Conservation (phyloP, 2,888 invertebrate species). For the Trachelus stipa region DNA sequence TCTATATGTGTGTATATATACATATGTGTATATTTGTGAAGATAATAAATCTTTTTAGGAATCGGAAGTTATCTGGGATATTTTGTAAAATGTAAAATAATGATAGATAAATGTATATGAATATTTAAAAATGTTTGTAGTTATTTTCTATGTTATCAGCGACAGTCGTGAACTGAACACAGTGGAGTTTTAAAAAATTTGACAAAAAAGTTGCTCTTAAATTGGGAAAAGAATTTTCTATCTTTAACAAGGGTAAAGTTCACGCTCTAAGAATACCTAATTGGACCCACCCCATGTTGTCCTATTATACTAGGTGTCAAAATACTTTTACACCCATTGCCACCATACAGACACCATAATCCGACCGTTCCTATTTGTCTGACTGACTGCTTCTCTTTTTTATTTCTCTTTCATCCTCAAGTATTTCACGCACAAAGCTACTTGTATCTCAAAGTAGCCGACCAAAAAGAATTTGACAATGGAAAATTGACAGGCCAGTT, state of each 20-base stretch:
- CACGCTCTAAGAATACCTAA: constrained; percentile 59
- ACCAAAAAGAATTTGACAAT: constrained; percentile 52
- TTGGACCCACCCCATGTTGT: constrained; percentile 64
- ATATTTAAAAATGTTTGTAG: neutral
- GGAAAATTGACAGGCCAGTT: constrained; percentile 13
- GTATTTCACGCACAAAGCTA: constrained; percentile 23
- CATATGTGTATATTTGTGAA: too few relatives aligned
- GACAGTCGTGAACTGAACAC: neutral
- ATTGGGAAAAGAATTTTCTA: constrained; percentile 11
- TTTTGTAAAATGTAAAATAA: neutral
- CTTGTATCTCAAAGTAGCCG: constrained; percentile 55
- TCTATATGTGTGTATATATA: too few relatives aligned
- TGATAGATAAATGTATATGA: neutral
- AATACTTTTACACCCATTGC: constrained; percentile 52
- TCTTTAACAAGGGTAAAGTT: constrained; percentile 38
- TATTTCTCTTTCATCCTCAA: constrained; percentile 21
- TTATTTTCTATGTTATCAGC: neutral
- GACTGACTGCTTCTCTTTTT: constrained; percentile 29
- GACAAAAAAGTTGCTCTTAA: neutral
- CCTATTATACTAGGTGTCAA: constrained; percentile 65
- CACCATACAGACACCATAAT: constrained; percentile 13
- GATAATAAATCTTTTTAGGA: neutral
- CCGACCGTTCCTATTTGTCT: constrained; percentile 10
- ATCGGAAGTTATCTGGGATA: neutral
- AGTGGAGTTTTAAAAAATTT: neutral